Conservation (phyloP, 1,140 invertebrate species). For the Macrotrachela quadricornifera region DNA sequence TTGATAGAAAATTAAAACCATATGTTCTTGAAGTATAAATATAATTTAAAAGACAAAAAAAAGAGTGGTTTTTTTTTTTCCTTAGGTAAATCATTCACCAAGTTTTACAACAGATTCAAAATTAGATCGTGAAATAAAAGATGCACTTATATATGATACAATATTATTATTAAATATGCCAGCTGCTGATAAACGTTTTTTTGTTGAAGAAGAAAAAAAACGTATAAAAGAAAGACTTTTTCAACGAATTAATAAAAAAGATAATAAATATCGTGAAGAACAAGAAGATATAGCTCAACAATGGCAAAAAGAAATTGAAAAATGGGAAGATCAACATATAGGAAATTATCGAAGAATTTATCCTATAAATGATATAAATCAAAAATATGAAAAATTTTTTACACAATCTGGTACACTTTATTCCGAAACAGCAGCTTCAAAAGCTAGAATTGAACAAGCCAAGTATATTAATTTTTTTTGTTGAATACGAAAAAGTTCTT, state of each 20-base stretch:
- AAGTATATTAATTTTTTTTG: too few species aligned
- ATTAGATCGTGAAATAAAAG: constrained; percentile 60
- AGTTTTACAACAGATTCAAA: constrained; percentile 65
- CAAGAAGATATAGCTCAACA: constrained; percentile 21
- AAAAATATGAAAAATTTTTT: constrained; percentile 48
- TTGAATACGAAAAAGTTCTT: too few species aligned
- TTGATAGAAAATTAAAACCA: constrained; percentile 26
- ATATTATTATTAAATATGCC: constrained; percentile 58
- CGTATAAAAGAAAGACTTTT: constrained; percentile 29
- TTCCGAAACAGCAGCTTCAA: constrained; percentile 51
- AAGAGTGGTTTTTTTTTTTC: background rate
- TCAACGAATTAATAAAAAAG: constrained; percentile 22
- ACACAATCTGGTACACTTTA: constrained; percentile 49
- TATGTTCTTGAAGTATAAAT: constrained; percentile 28
- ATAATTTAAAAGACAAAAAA: background rate
- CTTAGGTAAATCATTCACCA: constrained; percentile 62
- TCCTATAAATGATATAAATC: constrained; percentile 22
- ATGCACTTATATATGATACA: constrained; percentile 53
- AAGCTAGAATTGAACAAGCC: constrained; percentile 35
- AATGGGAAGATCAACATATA: constrained; percentile 51
- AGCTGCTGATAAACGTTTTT: constrained; percentile 49
- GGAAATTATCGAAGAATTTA: constrained; percentile 47
- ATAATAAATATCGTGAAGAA: constrained; percentile 29
- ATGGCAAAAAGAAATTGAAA: constrained; percentile 38
- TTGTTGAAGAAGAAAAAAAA: constrained; percentile 36